Evolutionary conservation across 2,113 vertebrate genomes (phyloP).

Genomic region (Myotis yumanensis): DNA sequence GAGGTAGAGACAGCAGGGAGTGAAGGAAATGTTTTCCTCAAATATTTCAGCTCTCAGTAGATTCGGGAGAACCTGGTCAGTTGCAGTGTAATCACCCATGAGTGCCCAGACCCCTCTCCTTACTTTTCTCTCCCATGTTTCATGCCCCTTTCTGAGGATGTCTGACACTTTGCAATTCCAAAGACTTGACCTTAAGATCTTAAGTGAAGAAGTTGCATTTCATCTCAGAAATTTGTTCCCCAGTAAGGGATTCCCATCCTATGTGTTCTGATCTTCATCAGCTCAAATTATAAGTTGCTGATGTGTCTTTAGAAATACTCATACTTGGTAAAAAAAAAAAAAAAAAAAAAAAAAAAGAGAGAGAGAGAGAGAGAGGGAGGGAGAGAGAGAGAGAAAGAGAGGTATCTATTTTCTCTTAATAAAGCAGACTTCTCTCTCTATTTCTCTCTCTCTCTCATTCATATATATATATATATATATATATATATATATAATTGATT

Average conservation of each 20-base stretch:
- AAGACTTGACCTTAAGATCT: conserved; percentile 5
- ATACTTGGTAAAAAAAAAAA: background rate
- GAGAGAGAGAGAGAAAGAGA: background rate
- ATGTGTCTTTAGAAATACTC: background rate
- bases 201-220: background rate
- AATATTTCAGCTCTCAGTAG: background rate
- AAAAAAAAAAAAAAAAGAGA: background rate
- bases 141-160: background rate
- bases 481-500: too few relatives aligned
- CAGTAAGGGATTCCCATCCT: background rate
- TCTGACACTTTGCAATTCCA: background rate
- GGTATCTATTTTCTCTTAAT: too few relatives aligned
- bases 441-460: too few relatives aligned
- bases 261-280: background rate
- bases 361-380: background rate
- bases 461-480: too few relatives aligned
- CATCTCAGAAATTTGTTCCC: background rate
- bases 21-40: background rate
- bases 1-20: background rate
- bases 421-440: too few relatives aligned
- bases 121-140: background rate
- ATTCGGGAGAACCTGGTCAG: background rate
- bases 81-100: background rate
- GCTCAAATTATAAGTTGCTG: background rate
- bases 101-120: background rate